Base-by-base conservation (phyloP, 2,888 invertebrate species). In the Latrodectus elegans region DNA sequence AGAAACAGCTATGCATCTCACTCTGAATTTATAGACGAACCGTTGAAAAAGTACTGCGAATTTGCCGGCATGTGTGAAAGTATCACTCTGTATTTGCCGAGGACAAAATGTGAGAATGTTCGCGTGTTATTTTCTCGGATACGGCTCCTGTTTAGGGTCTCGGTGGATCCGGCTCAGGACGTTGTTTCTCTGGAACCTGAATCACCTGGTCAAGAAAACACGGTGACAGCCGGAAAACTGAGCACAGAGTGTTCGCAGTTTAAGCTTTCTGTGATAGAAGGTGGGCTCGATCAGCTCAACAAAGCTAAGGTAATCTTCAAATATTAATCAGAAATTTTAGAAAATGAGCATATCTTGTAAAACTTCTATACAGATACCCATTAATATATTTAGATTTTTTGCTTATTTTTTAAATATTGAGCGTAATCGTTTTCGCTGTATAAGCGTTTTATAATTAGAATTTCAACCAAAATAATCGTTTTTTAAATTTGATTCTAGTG, bases 81-180 rank as follows among this genome's bases (percentile, higher is more conserved):
- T 68, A 88, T 88, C 71, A 88, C 87, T 74, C 70, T 88, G 68
- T 88, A 72, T 22, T 55, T 88, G 52, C 87, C 87, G 49, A 82
- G 87, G 76, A 88, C 82, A 51, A 88, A 83, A 83, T 88, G 87
- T 78, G 87, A 88, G 53, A 88, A 88, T 72, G 87, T 88, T 12
- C 87, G 87, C 26, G 87, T 88, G 51, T 74, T 88, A 60, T 88
- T 88, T 65, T 83, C 87, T 22, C 72, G 87, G 78, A 88, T 88
- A 65, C 87, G 87, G 53, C 81, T 88, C 68, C 70, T 88, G 55
- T 88, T 88, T 53, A 82, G 87, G 68, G 87, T 88, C 49, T 88
- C 87, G 22, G 87, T 88, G 77, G 87, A 88, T 74, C 87, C 87
- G 60, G 53, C 73, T 78, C 68, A 68, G 52, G 85, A 86, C 65